A percentile compares a stretch with the other conserved stretches of the same genome.
phyloP scores from a whole-genome alignment of 2,888 invertebrate genomes.

The Cheiracanthium punctorium region DNA sequence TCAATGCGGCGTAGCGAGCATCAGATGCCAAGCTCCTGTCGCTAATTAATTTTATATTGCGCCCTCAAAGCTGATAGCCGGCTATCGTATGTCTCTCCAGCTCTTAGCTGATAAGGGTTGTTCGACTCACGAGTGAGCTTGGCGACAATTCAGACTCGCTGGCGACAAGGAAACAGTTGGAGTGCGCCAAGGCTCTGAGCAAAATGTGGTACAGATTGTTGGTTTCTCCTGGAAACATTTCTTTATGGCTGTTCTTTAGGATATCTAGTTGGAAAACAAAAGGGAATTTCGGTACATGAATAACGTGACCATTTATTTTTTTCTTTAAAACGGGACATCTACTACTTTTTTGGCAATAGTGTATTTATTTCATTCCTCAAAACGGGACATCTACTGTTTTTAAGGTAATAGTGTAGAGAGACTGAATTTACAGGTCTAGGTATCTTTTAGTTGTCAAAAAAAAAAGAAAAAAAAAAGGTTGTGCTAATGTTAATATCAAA shows the following conservation, averaged over 20 bases:
- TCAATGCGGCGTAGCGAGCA: conserved; percentile 15
- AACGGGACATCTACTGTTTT: too few relatives aligned
- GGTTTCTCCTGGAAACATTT: not conserved
- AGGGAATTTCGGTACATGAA: not conserved
- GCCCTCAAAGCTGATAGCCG: conserved; percentile 9
- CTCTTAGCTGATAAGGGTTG: not conserved
- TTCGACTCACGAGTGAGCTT: not conserved
- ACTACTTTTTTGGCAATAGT: too few relatives aligned
- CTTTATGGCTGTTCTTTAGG: not conserved
- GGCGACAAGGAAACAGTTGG: not conserved
- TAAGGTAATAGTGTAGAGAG: too few relatives aligned
- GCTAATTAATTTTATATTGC: conserved; percentile 65
- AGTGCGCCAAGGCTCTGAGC: not conserved
- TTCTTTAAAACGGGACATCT: too few relatives aligned
- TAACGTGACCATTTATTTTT: too few relatives aligned
- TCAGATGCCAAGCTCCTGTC: conserved; percentile 35
- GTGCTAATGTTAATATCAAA: too few relatives aligned
- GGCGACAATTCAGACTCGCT: not conserved
- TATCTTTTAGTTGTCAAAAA: too few relatives aligned
- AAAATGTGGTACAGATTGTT: not conserved
- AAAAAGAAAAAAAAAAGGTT: too few relatives aligned
- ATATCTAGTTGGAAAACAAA: too few relatives aligned
- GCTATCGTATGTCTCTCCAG: not conserved
- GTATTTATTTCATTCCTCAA: too few relatives aligned
- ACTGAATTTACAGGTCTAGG: too few relatives aligned